Evolutionary conservation across 2,888 invertebrate species (phyloP), one percentile per base, ranked within the genome.

Genomic region (Clepsis dumicolana): DNA sequence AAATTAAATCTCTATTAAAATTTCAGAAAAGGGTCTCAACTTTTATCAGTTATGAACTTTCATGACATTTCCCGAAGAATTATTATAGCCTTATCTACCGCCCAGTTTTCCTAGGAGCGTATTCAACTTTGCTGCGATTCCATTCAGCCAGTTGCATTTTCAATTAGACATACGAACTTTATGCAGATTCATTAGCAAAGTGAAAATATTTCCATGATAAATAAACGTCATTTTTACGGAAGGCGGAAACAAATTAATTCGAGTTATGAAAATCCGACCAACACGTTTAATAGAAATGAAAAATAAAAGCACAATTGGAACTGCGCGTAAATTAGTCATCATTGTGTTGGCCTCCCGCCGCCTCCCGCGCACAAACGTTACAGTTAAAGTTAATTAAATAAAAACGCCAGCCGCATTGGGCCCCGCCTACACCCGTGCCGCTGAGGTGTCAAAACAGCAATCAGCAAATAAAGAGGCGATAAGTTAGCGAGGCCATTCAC

Each of bases 21-120:
- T 91, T 89, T 89, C 86, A 86, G 88, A 88, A 90, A 90, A 87
- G 90, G 88, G 87, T 83, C 86, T 79, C 79, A 90, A 92, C 87
- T 92, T 92, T 93, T 92, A 93, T 93, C 92, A 90, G 92, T 88
- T 92, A 88, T 90, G 87, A 93, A 93, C 89, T 93, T 93, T 91
- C 82, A 84, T 90, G 92, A 92, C 93, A 88, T 90, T 91, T 87
- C 80, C 81, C 86, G 87, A 88, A 90, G 93, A 93, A 89, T 91
- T 92, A 93, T 93, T 91, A 91, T 91, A 88, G 86, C 81, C 85
- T 91, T 92, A 91, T 92, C 93, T 88, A 75, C 70, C 76, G 77
- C 82, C 74, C 84, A 81, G 85, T 85, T 88, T 81, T 78, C 82
- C 79, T 81, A 83, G 83, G 80, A 85, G 83, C 77, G 81, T 85